Evolutionary conservation across 2,888 invertebrate genomes (phyloP), one percentile per base, ranked within the genome.

Genomic region (Mongoloraphidia duomilia): DNA sequence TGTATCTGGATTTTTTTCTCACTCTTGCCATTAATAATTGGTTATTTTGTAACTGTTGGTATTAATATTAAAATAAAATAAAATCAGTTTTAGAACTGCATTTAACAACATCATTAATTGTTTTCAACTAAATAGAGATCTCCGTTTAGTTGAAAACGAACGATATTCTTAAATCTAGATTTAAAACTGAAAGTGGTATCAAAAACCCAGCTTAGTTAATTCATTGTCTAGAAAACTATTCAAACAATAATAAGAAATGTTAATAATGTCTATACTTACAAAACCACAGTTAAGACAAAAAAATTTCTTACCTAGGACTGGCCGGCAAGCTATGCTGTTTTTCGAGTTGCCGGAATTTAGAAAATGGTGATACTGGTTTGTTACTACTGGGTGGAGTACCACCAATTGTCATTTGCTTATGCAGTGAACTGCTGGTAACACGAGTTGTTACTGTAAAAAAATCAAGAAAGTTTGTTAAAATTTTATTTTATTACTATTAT

Each of bases 321-420:
- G 80, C 79, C 63, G 77, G 76, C 50, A 64, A 54, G 60, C 87
- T 86, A 68, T 83, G 85, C 71, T 89, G 87, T 66, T 84, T 84
- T 69, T 91, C 91, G 69, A 91, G 78, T 74, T 91, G 89, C 67
- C 84, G 84, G 75, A 91, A 91, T 75, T 90, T 91, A 64, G 88
- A 84, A 71, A 91, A 90, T 55, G 91, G 87, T 61, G 90, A 89
- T 64, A 84, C 77, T 58, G 84, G 81, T 67, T 80, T 86, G 26
- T 26, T 26, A 6, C 26, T 26, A 26, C 26, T 26, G 5, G 26
- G 6, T 26, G 26, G 26, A 26, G 26, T 6, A 26, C 26, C 26
- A 6, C 26, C 26, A 26, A 26, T 26, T 26, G 26, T 26, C 26
- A 26, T 26, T 26, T 26, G 26, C 6, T 26, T 26, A 6, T 26